These are phyloP conservation scores for Oriolus oriolus DNA, from an alignment of 2,113 vertebrate species.

Conservation along the genomic window DNA sequence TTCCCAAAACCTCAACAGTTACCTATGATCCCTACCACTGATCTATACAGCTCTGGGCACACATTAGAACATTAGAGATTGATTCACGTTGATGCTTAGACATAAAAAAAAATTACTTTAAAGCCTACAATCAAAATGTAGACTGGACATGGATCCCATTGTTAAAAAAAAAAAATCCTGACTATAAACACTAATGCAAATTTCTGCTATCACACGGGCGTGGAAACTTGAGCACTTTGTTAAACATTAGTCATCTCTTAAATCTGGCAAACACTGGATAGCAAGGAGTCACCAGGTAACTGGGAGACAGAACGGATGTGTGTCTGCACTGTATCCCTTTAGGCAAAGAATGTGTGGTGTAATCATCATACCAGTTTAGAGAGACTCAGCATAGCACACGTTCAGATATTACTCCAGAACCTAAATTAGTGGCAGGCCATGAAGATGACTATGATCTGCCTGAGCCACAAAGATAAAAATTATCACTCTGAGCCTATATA, in stretches of 20 bases:
- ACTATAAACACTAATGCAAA: not conserved
- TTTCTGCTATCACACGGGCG: not conserved
- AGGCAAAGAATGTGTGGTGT: not conserved
- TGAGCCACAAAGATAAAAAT: not conserved
- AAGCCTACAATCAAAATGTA: not conserved
- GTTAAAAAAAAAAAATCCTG: not conserved
- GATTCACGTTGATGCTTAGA: not conserved
- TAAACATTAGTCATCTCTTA: not conserved
- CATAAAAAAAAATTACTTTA: not conserved
- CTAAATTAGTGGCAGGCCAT: not conserved
- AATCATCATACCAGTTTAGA: not conserved
- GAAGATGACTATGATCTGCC: not conserved
- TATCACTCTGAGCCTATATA: not conserved
- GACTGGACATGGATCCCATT: not conserved
- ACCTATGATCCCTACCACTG: not conserved
- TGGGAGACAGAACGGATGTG: not conserved
- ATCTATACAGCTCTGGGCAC: not conserved
- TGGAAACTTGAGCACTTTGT: not conserved
- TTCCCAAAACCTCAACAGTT: not conserved
- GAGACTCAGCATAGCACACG: not conserved
- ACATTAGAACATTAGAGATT: not conserved
- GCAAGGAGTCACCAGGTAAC: not conserved
- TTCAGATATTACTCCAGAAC: not conserved
- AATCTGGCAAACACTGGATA: not conserved
- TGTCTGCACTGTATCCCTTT: not conserved